Base-by-base conservation (phyloP, 2,797 vertebrate species). In the Micrastur ruficollis region DNA sequence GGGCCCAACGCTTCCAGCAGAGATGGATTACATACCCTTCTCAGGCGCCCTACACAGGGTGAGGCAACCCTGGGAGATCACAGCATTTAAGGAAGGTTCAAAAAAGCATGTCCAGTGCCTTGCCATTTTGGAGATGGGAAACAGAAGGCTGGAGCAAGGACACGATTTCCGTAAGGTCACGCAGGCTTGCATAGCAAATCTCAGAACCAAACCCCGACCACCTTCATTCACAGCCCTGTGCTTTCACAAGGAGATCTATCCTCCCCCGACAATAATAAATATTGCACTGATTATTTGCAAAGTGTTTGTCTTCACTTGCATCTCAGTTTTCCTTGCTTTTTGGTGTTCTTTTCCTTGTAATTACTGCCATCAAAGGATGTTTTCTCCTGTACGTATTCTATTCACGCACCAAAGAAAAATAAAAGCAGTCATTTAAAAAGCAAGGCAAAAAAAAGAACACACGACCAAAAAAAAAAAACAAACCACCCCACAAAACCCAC, bases 311-410 rank as follows among this genome's bases (percentile, higher is more conserved):
- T 56, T 21, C 19, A 25, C 44, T 63, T 18, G 59, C 88, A 81
- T 52, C 95, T 70, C 32, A 14, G 29, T 31, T 82, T 25, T 11
- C 86, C 49, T 89, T 25, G 53, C 34, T 75, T 63, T 74, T 74
- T 66, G 34, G 40, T 62, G 13, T 40, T 89, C 40, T 49, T 52
- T 56, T 67, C 73, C 74, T 93, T 32, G 3, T 88, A 95, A 92
- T 95, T 95, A 53, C 83, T 20, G 66, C 79, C 95, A 97, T 96
- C 95, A 95, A 97, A 96, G 91, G 85, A 71, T 66, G 78, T 90
- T 95, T 94, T 81, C 89, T 76, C 53, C 73, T 89, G 49, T 22
- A 31, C 14, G 11, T 22, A 17, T 92, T 53, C 89, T 72, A 17
- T 80, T 94, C 86, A 83, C 85, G 67, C 55, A 49, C 74, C 38